A percentile compares a stretch with the other conserved stretches of the same genome.
Conservation (phyloP, 1,140 invertebrate species). For the Zaprionus nigranus region DNA sequence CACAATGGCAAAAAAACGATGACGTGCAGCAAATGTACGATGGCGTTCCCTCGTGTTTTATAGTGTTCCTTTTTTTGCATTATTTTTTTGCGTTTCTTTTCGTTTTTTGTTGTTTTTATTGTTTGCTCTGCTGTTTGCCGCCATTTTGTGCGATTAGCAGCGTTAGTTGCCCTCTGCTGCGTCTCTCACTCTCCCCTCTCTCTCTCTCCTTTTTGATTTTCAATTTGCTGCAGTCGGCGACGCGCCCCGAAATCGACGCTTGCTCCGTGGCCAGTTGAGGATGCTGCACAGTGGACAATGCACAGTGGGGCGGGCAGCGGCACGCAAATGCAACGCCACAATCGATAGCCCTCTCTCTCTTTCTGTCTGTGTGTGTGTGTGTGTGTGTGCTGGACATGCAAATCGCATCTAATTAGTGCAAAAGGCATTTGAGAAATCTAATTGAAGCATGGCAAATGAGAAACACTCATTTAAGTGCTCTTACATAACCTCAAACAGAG, state of each 20-base stretch:
- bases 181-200: not conserved
- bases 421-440: constrained; percentile 2
- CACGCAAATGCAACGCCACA: constrained; percentile 21
- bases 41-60: constrained; percentile 25
- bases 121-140: constrained; percentile 50
- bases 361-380: constrained; percentile 3
- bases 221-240: constrained; percentile 30
- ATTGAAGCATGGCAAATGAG: not conserved
- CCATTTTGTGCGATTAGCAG: constrained; percentile 79
- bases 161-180: constrained; percentile 27
- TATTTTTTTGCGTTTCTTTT: constrained; percentile 11
- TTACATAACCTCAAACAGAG: not conserved
- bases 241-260: constrained; percentile 12
- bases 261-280: constrained; percentile 19
- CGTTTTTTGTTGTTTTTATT: constrained; percentile 10
- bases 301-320: constrained; percentile 14
- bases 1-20: constrained; percentile 34
- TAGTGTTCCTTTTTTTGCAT: constrained; percentile 20
- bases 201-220: constrained; percentile 27
- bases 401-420: constrained; percentile 42
- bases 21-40: constrained; percentile 60
- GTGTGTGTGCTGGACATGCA: constrained; percentile 16
- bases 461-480: not conserved
- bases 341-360: constrained; percentile 22
- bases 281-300: constrained; percentile 7